A percentile compares a stretch with the other conserved stretches of the same genome.
Evolutionary conservation across 1,140 invertebrate species (phyloP).

Genomic region (Trachymyrmex cornetzi): DNA sequence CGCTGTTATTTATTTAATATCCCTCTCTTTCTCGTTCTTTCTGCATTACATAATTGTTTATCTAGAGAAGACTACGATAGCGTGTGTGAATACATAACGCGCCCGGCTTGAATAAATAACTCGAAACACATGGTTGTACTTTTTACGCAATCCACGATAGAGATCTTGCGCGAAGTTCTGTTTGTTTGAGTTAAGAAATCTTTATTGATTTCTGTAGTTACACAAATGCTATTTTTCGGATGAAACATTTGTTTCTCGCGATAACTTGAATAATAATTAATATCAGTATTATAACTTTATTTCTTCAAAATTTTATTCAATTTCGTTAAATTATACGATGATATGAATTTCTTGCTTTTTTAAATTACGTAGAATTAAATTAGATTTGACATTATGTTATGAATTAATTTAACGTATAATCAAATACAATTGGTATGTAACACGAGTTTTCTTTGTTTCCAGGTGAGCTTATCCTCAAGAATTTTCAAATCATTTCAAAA

Average conservation of each 20-base stretch:
- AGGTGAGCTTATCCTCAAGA: constrained; percentile 48
- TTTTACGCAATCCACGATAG: constrained; percentile 73
- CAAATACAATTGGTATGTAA: constrained; percentile 55
- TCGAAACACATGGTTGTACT: constrained; percentile 76
- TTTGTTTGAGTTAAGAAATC: constrained; percentile 64
- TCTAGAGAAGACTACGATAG: constrained; percentile 75
- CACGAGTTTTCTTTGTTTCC: constrained; percentile 40
- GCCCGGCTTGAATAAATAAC: constrained; percentile 84
- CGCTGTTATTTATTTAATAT: constrained; percentile 84
- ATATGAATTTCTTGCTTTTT: not conserved
- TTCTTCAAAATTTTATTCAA: not conserved
- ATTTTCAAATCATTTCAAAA: constrained; percentile 46
- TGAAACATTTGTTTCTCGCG: not conserved
- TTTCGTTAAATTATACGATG: not conserved
- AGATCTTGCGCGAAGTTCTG: constrained; percentile 79
- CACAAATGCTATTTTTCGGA: not conserved
- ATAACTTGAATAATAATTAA: constrained; percentile 23
- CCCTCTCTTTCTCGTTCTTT: constrained; percentile 61
- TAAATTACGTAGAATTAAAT: not conserved
- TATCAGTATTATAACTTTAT: not conserved
- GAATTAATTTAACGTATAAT: constrained; percentile 14
- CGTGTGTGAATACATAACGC: constrained; percentile 76
- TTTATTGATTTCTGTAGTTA: constrained; percentile 1
- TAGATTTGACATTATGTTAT: constrained; percentile 11
- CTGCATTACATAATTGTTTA: constrained; percentile 84